A percentile compares a stretch with the other conserved stretches of the same genome.
These are phyloP conservation scores for Tetragnatha versicolor DNA, from an alignment of 1,140 invertebrate species.

Conservation along the genomic window DNA sequence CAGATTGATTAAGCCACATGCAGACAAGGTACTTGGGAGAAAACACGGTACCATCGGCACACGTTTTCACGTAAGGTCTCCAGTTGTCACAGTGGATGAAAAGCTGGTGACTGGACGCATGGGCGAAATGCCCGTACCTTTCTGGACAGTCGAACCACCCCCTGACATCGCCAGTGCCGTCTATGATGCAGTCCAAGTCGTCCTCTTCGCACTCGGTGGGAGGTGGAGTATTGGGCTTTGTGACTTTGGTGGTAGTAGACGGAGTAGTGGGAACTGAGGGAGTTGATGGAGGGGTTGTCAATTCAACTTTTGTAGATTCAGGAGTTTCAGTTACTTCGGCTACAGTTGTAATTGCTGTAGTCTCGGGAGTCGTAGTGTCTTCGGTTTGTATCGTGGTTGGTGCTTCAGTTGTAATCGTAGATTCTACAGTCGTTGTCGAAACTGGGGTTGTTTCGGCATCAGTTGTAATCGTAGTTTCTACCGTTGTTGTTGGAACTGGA, in stretches of 20 bases:
- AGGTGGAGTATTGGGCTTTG: slow-evolving; percentile 1
- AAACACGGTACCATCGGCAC: not conserved
- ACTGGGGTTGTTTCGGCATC: not conserved
- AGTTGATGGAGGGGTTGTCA: not conserved
- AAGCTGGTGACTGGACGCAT: not conserved
- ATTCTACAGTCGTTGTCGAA: too few relatives aligned
- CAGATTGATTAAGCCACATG: not conserved
- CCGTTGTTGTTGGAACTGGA: not conserved
- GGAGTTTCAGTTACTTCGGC: not conserved
- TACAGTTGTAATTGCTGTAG: slow-evolving; percentile 3
- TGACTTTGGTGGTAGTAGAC: not conserved
- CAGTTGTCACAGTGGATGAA: slow-evolving; percentile 27
- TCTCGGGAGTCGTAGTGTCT: not conserved
- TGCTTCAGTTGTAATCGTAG: too few relatives aligned
- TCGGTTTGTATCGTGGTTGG: not conserved
- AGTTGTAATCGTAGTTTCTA: not conserved
- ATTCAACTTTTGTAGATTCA: not conserved
- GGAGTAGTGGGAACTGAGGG: not conserved
- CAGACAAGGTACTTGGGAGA: slow-evolving; percentile 16
- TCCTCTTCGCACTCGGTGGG: slow-evolving; percentile 15
- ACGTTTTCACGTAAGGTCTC: not conserved
- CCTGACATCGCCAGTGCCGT: not conserved
- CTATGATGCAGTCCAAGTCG: slow-evolving; percentile 11
- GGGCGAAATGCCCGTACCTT: slow-evolving; percentile 8
- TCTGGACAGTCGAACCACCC: not conserved